Percentiles rank a stretch among this genome's conserved stretches.
Evolutionary conservation across 2,113 vertebrate species (phyloP).

Genomic region (Chrysemys picta): DNA sequence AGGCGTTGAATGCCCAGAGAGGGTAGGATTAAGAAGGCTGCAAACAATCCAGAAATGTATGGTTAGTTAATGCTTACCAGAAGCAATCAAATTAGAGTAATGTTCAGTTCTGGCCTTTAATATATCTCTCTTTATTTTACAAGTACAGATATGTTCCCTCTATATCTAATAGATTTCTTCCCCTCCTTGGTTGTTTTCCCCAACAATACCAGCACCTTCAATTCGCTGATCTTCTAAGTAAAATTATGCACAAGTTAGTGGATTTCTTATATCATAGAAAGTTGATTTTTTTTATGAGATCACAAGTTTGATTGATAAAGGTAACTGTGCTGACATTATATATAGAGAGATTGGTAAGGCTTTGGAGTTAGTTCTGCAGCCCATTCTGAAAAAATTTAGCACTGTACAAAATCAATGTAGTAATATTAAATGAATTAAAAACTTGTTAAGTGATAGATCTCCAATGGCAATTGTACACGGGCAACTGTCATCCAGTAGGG

Average conservation of each 20-base stretch:
- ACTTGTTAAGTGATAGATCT: background rate
- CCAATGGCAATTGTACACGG: background rate
- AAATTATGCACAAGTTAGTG: background rate
- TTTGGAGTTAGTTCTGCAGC: rapidly evolving
- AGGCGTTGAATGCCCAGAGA: slow-evolving; percentile 44
- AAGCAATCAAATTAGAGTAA: slow-evolving; percentile 56
- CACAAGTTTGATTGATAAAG: slow-evolving; percentile 1
- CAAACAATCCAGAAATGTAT: slow-evolving; percentile 55
- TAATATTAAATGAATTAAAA: background rate
- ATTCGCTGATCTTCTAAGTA: background rate
- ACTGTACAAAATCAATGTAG: background rate
- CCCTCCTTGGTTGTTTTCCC: background rate
- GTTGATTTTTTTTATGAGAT: slow-evolving; percentile 24
- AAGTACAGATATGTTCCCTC: slow-evolving; percentile 25
- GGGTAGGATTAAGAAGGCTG: slow-evolving; percentile 60
- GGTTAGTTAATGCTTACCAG: slow-evolving; percentile 59
- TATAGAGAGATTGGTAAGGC: background rate
- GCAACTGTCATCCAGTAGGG: background rate
- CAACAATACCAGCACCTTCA: background rate
- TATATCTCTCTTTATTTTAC: slow-evolving; percentile 13
- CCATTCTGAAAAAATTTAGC: slow-evolving; percentile 19
- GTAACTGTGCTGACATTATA: background rate
- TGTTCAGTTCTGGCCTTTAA: slow-evolving; percentile 53
- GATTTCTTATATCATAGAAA: background rate
- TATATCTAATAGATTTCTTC: slow-evolving; percentile 33